A percentile compares a stretch with the other conserved stretches of the same genome.
These are phyloP conservation scores for Hylyphantes graminicola DNA, from an alignment of 1,140 invertebrate genomes.

Conservation along the genomic window DNA sequence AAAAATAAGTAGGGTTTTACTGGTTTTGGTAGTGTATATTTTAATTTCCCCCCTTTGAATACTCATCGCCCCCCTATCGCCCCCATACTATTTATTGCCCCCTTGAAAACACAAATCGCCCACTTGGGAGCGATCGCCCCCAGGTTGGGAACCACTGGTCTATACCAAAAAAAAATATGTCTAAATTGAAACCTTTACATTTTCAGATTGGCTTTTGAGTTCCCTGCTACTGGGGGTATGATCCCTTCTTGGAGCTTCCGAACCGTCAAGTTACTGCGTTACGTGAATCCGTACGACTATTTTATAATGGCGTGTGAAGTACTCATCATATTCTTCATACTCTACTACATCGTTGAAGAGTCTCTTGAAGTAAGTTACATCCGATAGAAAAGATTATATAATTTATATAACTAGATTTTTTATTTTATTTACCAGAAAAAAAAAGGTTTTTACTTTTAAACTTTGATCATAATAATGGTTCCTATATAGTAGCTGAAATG, in stretches of 20 bases:
- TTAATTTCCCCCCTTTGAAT: too few species aligned
- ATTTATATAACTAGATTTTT: neutral
- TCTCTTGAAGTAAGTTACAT: conserved; percentile 70
- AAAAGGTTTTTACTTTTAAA: too few species aligned
- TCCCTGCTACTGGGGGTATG: conserved; percentile 79
- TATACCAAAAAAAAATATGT: too few species aligned
- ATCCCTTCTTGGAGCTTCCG: conserved; percentile 74
- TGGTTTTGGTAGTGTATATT: too few species aligned
- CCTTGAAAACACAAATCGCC: too few species aligned
- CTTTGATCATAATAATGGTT: too few species aligned
- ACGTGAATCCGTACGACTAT: conserved; percentile 72
- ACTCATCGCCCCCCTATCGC: too few species aligned
- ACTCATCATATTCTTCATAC: conserved; percentile 73
- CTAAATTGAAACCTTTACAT: neutral
- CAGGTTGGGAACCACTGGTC: too few species aligned
- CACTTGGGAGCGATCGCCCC: too few species aligned
- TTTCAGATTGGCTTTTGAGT: conserved; percentile 69
- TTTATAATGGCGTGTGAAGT: conserved; percentile 75
- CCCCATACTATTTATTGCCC: too few species aligned
- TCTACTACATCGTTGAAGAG: conserved; percentile 78
- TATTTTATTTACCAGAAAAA: neutral
- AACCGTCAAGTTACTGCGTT: conserved; percentile 75
- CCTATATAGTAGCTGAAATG: too few species aligned
- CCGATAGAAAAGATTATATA: neutral
- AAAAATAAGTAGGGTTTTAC: too few species aligned